Evolutionary conservation across 2,113 vertebrate genomes (phyloP).

Genomic region (Erinaceus europaeus): DNA sequence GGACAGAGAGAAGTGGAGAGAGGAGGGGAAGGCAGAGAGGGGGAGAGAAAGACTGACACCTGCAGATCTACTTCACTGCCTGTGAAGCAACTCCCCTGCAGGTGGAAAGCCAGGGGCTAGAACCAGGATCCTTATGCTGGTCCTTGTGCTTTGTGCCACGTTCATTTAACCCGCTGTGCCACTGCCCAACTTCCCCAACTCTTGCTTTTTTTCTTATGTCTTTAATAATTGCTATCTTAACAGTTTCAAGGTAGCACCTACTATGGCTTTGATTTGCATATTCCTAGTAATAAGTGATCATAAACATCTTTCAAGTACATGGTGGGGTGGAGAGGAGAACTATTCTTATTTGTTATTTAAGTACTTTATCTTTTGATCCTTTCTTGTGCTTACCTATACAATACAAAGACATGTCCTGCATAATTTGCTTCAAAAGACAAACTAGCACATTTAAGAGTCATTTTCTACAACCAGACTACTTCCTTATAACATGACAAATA

Average conservation of each 20-base stretch:
- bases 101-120: too few species aligned
- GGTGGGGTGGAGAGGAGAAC: not conserved
- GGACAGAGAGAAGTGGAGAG: too few species aligned
- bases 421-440: conserved; percentile 25
- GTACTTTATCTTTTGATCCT: not conserved
- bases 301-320: not conserved
- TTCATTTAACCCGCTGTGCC: too few species aligned
- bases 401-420: not conserved
- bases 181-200: not conserved
- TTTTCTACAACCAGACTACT: not conserved
- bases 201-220: not conserved
- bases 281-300: not conserved
- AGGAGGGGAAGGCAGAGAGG: too few species aligned
- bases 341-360: not conserved
- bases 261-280: not conserved
- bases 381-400: not conserved
- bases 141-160: too few species aligned
- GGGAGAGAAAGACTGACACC: too few species aligned
- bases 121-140: too few species aligned
- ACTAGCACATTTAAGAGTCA: not conserved
- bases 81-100: too few species aligned
- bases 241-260: not conserved
- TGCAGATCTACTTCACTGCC: too few species aligned
- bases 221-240: not conserved
- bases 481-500: not conserved